Evolutionary conservation across 1,140 invertebrate genomes (phyloP).

Genomic region (Whitmania pigra): DNA sequence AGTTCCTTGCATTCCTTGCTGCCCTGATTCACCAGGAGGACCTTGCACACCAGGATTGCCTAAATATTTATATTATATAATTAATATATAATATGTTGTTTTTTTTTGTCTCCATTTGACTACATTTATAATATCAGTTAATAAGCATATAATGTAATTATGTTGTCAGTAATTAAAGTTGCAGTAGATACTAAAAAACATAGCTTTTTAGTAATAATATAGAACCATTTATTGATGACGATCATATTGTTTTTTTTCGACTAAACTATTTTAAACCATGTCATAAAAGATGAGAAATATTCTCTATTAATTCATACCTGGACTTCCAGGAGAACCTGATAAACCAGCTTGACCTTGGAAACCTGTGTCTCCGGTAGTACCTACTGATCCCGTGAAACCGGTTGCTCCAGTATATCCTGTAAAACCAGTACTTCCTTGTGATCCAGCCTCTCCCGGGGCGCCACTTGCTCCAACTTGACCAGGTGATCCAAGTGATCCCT

Average conservation of each 20-base stretch:
- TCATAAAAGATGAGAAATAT: neutral
- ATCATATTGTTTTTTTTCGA: neutral
- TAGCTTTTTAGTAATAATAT: neutral
- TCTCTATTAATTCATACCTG: slow-evolving; percentile 17
- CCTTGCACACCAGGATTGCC: slow-evolving; percentile 10
- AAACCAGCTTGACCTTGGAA: slow-evolving; percentile 11
- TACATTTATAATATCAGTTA: too few relatives aligned
- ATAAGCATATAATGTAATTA: too few relatives aligned
- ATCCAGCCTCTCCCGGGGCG: neutral
- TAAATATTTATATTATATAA: neutral
- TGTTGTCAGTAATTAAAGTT: neutral
- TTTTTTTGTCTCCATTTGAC: too few relatives aligned
- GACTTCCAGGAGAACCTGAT: slow-evolving; percentile 11
- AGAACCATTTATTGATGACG: neutral
- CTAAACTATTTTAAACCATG: neutral
- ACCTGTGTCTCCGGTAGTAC: slow-evolving; percentile 12
- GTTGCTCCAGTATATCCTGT: slow-evolving; percentile 6
- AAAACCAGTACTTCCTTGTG: slow-evolving; percentile 14
- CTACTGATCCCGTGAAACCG: neutral
- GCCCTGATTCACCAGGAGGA: slow-evolving; percentile 2
- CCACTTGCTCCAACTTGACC: slow-evolving; percentile 9
- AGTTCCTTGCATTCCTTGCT: slow-evolving; percentile 14
- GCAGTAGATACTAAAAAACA: neutral
- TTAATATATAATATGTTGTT: too few relatives aligned
- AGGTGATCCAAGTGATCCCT: slow-evolving; percentile 7